Percentiles rank a stretch among this genome's conserved stretches.
Conservation (phyloP, 2,113 vertebrate genomes). For the Gallinago undulata region DNA sequence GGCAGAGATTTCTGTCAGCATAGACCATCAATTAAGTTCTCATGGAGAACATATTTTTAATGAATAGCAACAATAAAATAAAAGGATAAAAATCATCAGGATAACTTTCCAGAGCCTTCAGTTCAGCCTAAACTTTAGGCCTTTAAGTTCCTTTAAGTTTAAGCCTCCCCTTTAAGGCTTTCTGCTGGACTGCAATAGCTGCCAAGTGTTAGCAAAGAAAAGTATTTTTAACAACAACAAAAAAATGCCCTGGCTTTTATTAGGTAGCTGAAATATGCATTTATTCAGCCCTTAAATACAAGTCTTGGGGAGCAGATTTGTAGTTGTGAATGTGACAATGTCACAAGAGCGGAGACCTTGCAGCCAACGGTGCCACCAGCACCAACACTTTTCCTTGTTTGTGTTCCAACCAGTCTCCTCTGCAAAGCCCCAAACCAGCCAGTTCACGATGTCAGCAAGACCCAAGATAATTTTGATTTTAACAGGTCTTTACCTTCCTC, state of each 20-base stretch:
- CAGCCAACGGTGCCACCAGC: fast-evolving
- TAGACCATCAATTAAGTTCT: background rate
- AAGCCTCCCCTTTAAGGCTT: background rate
- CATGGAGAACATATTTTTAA: background rate
- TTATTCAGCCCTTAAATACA: background rate
- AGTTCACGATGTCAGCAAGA: background rate
- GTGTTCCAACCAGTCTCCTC: background rate
- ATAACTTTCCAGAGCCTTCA: background rate
- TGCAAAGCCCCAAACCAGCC: background rate
- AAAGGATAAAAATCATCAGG: background rate
- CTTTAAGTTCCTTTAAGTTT: too few relatives aligned
- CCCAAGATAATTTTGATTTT: background rate
- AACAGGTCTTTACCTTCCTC: background rate
- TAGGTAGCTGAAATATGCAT: background rate
- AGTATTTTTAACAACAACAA: background rate
- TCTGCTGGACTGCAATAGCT: background rate
- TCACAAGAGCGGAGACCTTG: background rate
- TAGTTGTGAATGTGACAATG: background rate
- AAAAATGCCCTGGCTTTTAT: background rate
- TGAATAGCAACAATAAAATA: background rate
- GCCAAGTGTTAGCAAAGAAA: background rate
- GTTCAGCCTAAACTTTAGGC: background rate
- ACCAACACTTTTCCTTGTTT: background rate
- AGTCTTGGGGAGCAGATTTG: background rate
- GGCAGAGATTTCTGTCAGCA: background rate